phyloP scores from a whole-genome alignment of 2,888 invertebrate species.

The Incurvaria masculella region DNA sequence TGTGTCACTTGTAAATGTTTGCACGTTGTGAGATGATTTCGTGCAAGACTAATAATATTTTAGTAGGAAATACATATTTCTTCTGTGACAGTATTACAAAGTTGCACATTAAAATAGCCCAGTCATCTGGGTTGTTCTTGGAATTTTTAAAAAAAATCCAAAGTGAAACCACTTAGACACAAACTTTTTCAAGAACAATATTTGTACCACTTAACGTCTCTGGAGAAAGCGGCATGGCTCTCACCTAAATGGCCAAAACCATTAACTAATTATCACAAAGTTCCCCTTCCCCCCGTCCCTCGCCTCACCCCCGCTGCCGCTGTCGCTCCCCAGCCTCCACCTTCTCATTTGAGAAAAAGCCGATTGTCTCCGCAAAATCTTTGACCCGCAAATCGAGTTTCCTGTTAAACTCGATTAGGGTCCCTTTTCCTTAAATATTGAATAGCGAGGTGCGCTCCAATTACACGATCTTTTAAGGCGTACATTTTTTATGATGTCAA shows the following conservation, averaged over 20 bases:
- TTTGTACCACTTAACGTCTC: neutral
- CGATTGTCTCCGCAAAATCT: neutral
- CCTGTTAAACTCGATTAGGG: neutral
- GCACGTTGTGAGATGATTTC: too few species aligned
- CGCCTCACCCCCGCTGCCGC: too few species aligned
- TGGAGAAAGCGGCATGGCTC: neutral
- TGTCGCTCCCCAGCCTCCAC: too few species aligned
- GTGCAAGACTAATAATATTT: too few species aligned
- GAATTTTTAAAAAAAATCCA: too few species aligned
- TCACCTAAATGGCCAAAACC: neutral
- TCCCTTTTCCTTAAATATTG: neutral
- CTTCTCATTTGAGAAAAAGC: neutral
- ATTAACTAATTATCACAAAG: neutral
- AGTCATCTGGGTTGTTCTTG: too few species aligned
- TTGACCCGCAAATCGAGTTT: neutral
- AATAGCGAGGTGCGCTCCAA: neutral
- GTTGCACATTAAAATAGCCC: too few species aligned
- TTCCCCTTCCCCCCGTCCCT: neutral
- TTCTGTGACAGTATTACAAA: too few species aligned
- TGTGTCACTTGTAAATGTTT: too few species aligned
- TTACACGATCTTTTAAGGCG: neutral
- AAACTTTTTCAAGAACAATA: too few species aligned
- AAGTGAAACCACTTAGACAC: too few species aligned
- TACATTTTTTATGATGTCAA: neutral
- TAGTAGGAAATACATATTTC: too few species aligned